These are phyloP conservation scores for Poecilus cupreus DNA, from an alignment of 2,888 invertebrate species.

Conservation along the genomic window DNA sequence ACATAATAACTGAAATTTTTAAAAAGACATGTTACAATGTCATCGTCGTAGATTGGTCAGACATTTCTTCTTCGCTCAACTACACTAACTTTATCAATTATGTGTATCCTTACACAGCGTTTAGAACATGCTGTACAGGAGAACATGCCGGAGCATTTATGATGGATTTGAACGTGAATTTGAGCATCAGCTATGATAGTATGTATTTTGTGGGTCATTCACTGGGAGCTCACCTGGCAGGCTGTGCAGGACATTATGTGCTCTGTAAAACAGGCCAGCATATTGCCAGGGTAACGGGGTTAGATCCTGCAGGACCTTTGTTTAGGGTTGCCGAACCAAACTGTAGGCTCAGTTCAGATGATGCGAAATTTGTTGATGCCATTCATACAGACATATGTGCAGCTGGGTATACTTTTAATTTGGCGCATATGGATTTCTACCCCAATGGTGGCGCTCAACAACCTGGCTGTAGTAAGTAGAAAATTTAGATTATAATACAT, in stretches of 20 bases:
- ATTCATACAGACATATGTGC: conserved; percentile 82
- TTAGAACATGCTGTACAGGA: neutral
- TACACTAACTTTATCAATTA: neutral
- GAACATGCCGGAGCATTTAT: neutral
- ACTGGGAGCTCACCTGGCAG: neutral
- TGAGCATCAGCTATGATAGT: neutral
- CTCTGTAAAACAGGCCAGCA: neutral
- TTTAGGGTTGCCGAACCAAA: conserved; percentile 72
- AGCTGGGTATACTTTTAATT: conserved; percentile 76
- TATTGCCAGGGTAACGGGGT: conserved; percentile 60
- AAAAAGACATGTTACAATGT: neutral
- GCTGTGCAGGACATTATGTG: neutral
- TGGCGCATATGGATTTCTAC: conserved; percentile 83
- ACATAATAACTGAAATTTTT: neutral
- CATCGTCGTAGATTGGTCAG: neutral
- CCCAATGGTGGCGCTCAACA: conserved; percentile 82
- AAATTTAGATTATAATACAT: too few relatives aligned
- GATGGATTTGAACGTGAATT: neutral
- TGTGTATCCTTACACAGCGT: neutral
- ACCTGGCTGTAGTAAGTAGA: neutral
- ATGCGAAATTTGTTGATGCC: conserved; percentile 82
- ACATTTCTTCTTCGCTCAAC: neutral
- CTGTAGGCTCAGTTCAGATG: conserved; percentile 76
- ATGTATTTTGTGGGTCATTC: neutral
- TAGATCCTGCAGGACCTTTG: conserved; percentile 80